Base-by-base conservation (phyloP, 1,140 invertebrate species). In the Capitella teleta region DNA sequence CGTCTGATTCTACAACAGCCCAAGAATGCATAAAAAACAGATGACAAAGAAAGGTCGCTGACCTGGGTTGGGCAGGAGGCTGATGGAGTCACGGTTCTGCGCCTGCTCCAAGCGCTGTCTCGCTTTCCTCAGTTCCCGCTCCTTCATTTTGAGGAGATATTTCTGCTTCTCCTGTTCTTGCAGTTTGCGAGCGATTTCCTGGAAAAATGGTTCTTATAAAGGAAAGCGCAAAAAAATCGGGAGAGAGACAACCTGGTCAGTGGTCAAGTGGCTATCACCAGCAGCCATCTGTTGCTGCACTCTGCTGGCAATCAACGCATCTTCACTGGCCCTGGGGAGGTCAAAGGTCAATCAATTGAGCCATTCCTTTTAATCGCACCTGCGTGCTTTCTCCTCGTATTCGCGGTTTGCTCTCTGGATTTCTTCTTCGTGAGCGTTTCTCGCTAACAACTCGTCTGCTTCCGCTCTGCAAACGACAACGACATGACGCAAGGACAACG, bases 381-480 rank as follows among this genome's bases (percentile, higher is more conserved):
- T n/a, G n/a, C n/a, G n/a, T n/a, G n/a, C n/a, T n/a, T n/a, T 40
- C 38, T 40, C 25, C 38, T 40, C 25, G 14, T 24, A 24, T 6
- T 21, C 38, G 4, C 19, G 38, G 19, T 45, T 36, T 26, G 72
- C 76, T 77, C 63, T 80, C 78, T 83, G 82, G 63, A 81, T 75
- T 47, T 76, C 74, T 14, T 81, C 59, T 57, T 79, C 74, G 54
- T 69, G 73, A 47, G 81, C 77, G 62, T 85, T 83, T 60, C 76
- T 76, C 19, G 74, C 73, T 45, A 76, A 75, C 28, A 77, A 68
- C 18, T 76, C 70, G 55, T 77, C 74, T 2, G 81, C 81, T 58
- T 81, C 71, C 57, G 78, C 72, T 14, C 38, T 40, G 25, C 16
- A 12, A 12, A 24, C n/a, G n/a, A n/a, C n/a, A n/a, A n/a, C n/a